Evolutionary conservation across 1,140 invertebrate species (phyloP), one percentile per base, ranked within the genome.

Genomic region (Liolophura sinensis): DNA sequence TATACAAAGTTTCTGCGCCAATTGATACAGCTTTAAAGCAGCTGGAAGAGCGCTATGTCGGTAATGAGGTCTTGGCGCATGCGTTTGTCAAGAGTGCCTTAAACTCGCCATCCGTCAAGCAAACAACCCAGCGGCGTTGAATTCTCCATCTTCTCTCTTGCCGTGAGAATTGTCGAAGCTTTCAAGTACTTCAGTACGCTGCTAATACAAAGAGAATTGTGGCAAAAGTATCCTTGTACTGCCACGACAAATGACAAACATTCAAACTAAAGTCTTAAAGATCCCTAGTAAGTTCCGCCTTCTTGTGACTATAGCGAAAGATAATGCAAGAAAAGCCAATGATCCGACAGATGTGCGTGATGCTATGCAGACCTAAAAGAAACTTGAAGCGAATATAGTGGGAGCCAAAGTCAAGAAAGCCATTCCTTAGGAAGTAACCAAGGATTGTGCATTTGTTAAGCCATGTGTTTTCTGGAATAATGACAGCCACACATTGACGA

Each of bases 281-380:
- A 51, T 12, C 7, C 22, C 47, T 18, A 22, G 61, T 15, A 60
- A 51, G n/a, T 55, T 66, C 47, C 18, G 1, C n/a, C 20, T 51
- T 1, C 48, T 67, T 14, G 40, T 54, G 18, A 57, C 20, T 49
- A 31, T 64, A 5, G 51, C 56, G n/a, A 22, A 64, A 47, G n/a
- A 27, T 46, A 15, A 64, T 7, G n/a, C 62, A 25, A 48, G n/a
- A 31, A 57, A 51, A 11, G 25, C 49, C 6, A 56, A 48, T 56
- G 62, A 64, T 57, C 62, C 62, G 24, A 56, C 27, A 1, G 56
- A 58, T n/a, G n/a, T n/a, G n/a, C n/a, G n/a, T 56, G 50, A 51
- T 20, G 24, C 24, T 20, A 5, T 54, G 52, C n/a, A 20, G 52
- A 54, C 12, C 3, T 3, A 20, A 3, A 40, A 40, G 31, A 40